phyloP scores from a whole-genome alignment of 2,113 vertebrate species.

The Ptyas mucosa region DNA sequence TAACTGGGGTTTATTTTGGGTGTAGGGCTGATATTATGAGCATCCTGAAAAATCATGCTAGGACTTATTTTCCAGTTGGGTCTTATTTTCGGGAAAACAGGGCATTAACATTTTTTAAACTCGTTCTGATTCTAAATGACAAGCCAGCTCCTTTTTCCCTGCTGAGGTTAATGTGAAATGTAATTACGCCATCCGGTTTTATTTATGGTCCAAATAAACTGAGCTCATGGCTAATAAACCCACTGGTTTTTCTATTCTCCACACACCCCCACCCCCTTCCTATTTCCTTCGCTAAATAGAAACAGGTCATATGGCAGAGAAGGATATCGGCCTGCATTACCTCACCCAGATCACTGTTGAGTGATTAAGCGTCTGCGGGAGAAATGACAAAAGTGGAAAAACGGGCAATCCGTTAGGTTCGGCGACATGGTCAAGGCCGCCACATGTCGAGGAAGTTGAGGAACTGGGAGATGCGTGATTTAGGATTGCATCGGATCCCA shows the following conservation, averaged over 20 bases:
- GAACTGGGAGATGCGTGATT: background rate
- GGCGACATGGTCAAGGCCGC: conserved; percentile 50
- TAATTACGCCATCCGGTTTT: conserved; percentile 60
- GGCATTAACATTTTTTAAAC: conserved; percentile 47
- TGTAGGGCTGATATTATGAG: too few relatives aligned
- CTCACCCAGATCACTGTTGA: conserved; percentile 35
- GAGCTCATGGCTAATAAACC: conserved; percentile 48
- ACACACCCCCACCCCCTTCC: too few relatives aligned
- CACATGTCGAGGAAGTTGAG: background rate
- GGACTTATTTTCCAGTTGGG: too few relatives aligned
- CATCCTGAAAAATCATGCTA: too few relatives aligned
- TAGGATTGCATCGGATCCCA: conserved; percentile 38
- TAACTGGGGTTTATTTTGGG: too few relatives aligned
- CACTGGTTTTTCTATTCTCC: background rate
- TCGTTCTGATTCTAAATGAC: conserved; percentile 63
- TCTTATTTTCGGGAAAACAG: too few relatives aligned
- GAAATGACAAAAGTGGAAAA: conserved; percentile 48
- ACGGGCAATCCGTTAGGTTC: conserved; percentile 61
- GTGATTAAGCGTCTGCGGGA: conserved; percentile 50
- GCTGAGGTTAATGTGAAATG: conserved; percentile 61
- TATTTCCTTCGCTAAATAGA: conserved; percentile 19
- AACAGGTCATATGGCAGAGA: conserved; percentile 13
- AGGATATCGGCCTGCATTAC: conserved; percentile 37
- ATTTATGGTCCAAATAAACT: conserved; percentile 63
- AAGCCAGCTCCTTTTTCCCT: conserved; percentile 44